These are phyloP conservation scores for Proteles cristata DNA, from an alignment of 2,113 vertebrate genomes.

Conservation along the genomic window DNA sequence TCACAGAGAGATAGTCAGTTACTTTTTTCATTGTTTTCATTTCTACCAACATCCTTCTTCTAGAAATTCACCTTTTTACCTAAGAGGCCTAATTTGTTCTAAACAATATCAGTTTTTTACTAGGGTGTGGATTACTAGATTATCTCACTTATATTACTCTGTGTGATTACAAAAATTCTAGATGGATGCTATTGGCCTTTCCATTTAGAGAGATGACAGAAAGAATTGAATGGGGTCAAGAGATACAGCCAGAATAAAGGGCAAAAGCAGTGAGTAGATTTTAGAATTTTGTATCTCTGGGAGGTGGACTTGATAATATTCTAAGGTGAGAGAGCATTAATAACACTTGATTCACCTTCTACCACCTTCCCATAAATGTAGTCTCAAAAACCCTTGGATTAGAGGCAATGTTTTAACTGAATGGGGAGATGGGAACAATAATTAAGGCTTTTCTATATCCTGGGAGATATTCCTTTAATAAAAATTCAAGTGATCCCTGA, in stretches of 20 bases:
- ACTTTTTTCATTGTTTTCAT: background rate
- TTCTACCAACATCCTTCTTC: background rate
- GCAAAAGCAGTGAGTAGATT: background rate
- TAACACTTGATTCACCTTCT: background rate
- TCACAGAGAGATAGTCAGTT: background rate
- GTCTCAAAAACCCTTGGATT: background rate
- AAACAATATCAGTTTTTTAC: background rate
- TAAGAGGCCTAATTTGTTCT: background rate
- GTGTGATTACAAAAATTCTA: background rate
- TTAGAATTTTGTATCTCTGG: background rate
- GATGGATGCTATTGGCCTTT: background rate
- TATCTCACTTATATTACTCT: background rate
- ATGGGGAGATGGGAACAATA: background rate
- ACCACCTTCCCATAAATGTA: background rate
- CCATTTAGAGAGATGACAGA: background rate
- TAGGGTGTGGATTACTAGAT: background rate
- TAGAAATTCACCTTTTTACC: background rate
- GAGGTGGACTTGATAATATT: background rate
- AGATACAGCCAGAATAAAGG: background rate
- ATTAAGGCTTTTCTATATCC: background rate
- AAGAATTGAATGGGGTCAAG: background rate
- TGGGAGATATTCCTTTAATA: background rate
- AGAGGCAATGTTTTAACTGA: background rate
- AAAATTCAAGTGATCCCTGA: background rate
- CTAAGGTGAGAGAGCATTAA: background rate